Evolutionary conservation across 1,140 invertebrate species (phyloP), one percentile per base, ranked within the genome.

Genomic region (Agrilus planipennis): DNA sequence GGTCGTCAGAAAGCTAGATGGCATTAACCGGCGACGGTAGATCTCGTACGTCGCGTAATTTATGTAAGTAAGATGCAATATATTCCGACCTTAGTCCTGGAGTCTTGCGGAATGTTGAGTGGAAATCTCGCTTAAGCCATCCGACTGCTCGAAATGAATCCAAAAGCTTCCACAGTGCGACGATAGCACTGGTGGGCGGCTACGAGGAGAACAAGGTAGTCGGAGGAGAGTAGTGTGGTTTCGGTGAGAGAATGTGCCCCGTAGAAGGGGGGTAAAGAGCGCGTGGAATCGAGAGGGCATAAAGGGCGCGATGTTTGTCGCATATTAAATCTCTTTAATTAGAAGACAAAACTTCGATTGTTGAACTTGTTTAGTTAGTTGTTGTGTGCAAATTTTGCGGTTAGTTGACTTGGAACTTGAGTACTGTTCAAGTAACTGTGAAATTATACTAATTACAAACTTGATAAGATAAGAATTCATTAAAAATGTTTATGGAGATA

Each of bases 71-170:
- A 48, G 48, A 41, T 16, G 55, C 57, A 59, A 59, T 59, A 59
- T 59, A 59, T 59, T 59, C 57, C 50, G 39, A 57, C 54, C 53
- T 55, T 58, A 55, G 53, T 58, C 55, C 56, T 54, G 54, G 53
- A 57, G 57, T 57, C 55, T 59, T 49, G 47, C 54, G 47, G 52
- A 52, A 57, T 56, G 56, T 56, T 55, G 51, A 53, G 49, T 52
- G 51, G 47, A 49, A 49, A 50, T 50, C 47, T 39, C 41, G 41
- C 45, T 49, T 53, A 53, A 53, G 51, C 51, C 46, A 49, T 47
- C 22, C 32, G n/a, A n/a, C 38, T 35, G 41, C 39, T 49, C 50
- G 47, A 44, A 49, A 52, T 45, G 44, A 46, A 39, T 52, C 50
- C 45, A 49, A 45, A 36, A 49, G 45, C 44, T 44, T 48, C 42